Evolutionary conservation across 1,140 invertebrate species (phyloP).

Genomic region (Argopecten irradians): DNA sequence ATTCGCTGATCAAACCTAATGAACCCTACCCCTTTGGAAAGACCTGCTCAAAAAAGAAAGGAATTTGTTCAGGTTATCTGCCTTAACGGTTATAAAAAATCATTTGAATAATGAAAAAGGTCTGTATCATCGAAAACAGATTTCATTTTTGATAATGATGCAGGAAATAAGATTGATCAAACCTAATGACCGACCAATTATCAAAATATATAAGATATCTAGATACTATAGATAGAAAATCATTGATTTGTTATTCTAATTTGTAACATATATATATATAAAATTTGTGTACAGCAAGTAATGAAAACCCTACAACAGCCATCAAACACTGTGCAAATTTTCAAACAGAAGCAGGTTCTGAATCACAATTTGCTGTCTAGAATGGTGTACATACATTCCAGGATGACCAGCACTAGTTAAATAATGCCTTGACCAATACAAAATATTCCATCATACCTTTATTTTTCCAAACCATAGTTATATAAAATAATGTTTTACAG

Average conservation of each 20-base stretch:
- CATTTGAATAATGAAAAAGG: not conserved
- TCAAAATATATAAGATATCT: too few species aligned
- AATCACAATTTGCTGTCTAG: conserved; percentile 19
- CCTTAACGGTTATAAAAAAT: not conserved
- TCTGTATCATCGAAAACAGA: not conserved
- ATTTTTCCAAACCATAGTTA: not conserved
- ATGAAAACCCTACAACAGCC: not conserved
- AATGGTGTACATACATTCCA: conserved; percentile 10
- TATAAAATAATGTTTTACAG: conserved; percentile 2
- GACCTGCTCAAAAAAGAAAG: conserved; percentile 80
- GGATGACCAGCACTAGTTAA: not conserved
- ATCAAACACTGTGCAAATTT: conserved; percentile 10
- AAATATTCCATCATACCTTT: not conserved
- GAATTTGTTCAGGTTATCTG: conserved; percentile 21
- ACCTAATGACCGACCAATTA: not conserved
- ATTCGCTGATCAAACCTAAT: conserved; percentile 98
- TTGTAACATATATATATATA: not conserved
- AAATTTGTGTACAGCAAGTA: conserved; percentile 1
- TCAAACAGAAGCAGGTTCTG: conserved; percentile 15
- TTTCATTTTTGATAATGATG: not conserved
- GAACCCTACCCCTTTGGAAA: conserved; percentile 99
- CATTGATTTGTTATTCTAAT: not conserved
- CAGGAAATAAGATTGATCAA: not conserved
- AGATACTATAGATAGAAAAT: too few species aligned
- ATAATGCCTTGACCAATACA: not conserved